Evolutionary conservation across 2,888 invertebrate species (phyloP), one percentile per base, ranked within the genome.

Genomic region (Lasioglossum villosulum): DNA sequence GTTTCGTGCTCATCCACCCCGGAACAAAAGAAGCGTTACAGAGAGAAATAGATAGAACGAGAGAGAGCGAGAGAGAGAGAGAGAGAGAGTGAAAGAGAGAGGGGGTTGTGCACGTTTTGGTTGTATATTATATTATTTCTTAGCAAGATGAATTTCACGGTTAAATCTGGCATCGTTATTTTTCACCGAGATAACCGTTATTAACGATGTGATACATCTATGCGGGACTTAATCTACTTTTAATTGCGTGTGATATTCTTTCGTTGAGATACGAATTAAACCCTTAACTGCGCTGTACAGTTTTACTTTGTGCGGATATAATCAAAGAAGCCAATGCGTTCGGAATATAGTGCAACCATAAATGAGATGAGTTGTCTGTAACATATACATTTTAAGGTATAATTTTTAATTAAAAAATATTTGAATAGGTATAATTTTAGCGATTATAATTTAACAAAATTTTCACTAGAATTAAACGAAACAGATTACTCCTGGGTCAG

Each of bases 161-260:
- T 66, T 74, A 77, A 82, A 76, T 68, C 82, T 68, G 56, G 68
- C 73, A 16, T 27, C 72, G 72, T 73, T 81, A 76, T 66, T 83
- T 66, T 68, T 73, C 68, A 37, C 72, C 52, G 66, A 56, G 83
- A 66, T 68, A 68, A 83, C 82, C 56, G 56, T 83, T 83, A 83
- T 73, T 66, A 83, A 81, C 75, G 82, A 82, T 71, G 73, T 52
- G 45, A 73, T 70, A 68, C 76, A 77, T 83, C 82, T 73, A 73
- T 77, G 30, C 52, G 3, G 30, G 42, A 68, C 76, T 77, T 83
- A 83, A 83, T 83, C 82, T 73, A 39, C 73, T 83, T 83, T 83
- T 83, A 83, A 83, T 83, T 83, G 76, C 83, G 56, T n/a, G 59
- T 82, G 77, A 83, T 59, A 83, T 77, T 37, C 82, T 37, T 68